phyloP scores from a whole-genome alignment of 2,113 vertebrate species.

The Scatophagus argus region DNA sequence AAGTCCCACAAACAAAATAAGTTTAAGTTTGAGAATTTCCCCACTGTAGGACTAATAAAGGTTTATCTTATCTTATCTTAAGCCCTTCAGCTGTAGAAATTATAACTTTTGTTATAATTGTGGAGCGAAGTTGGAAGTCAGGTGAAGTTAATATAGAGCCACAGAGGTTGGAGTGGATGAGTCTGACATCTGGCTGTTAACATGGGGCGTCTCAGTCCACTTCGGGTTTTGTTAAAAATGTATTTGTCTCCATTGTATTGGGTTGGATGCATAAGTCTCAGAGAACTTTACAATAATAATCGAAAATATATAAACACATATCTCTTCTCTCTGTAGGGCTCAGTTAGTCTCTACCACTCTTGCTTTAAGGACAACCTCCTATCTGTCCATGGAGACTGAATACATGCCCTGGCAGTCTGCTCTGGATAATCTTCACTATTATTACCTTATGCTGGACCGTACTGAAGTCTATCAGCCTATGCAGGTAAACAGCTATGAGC shows the following conservation, averaged over 20 bases:
- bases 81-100: too few species aligned
- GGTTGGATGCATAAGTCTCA: background rate
- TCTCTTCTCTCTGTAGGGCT: slow-evolving; percentile 80
- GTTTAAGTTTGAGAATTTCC: too few species aligned
- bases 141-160: too few species aligned
- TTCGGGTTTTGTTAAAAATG: too few species aligned
- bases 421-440: slow-evolving; percentile 85
- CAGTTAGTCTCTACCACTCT: slow-evolving; percentile 69
- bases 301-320: background rate
- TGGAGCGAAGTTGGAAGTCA: too few species aligned
- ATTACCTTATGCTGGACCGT: slow-evolving; percentile 90
- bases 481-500: slow-evolving; percentile 82
- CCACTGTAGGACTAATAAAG: too few species aligned
- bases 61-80: too few species aligned
- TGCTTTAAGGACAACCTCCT: slow-evolving; percentile 88
- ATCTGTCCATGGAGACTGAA: slow-evolving; percentile 79
- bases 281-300: background rate
- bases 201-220: too few species aligned
- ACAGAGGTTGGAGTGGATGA: too few species aligned
- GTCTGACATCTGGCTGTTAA: too few species aligned
- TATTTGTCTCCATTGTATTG: background rate
- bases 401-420: slow-evolving; percentile 93
- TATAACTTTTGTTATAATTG: too few species aligned
- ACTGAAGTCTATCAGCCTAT: slow-evolving; percentile 88
- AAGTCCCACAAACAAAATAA: too few species aligned